Base-by-base conservation (phyloP, 1,140 invertebrate species). In the Pachyrhynchus sulphureomaculatus region DNA sequence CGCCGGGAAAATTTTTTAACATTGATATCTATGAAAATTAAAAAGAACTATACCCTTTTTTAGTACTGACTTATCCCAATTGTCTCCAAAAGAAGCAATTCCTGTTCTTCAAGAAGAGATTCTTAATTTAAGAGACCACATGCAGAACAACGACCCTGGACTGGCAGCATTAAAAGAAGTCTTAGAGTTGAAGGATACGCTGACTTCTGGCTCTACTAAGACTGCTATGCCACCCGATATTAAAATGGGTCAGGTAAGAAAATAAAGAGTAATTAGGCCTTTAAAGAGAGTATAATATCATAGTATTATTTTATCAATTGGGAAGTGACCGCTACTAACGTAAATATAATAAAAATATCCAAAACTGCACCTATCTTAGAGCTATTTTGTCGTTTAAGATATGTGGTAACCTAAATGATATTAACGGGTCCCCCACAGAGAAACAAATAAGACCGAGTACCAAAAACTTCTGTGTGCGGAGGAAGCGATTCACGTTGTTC, bases 71-170 rank as follows among this genome's bases (percentile, higher is more conserved):
- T 54, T 68, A 20, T 20, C 21, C n/a, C 15, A 52, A 5, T 5
- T 65, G 13, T 1, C 53, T 9, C 39, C 55, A 29, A 44, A 55
- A 24, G 34, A 68, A 9, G 63, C 63, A 10, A 24, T 65, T 10
- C 17, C 17, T 2, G 6, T 62, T 10, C 44, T 68, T 5, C 66
- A 65, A 42, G 34, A 42, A 12, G 66, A 63, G 48, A 61, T 68
- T n/a, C 29, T 62, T 13, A 51, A 47, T 45, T 29, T 66, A 13
- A 60, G 49, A 18, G 61, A 66, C 20, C 15, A 18, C 21, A 26
- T 24, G 20, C 15, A n/a, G 21, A 18, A 33, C 8, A 62, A 44
- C 23, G 41, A 57, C 1, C 26, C 61, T 20, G 64, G 52, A 12
- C 42, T 60, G 4, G 21, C 59, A 18, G 56, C 57, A 0, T 23